Base-by-base conservation (phyloP, 2,797 vertebrate genomes). In the Chiroxiphia lanceolata region DNA sequence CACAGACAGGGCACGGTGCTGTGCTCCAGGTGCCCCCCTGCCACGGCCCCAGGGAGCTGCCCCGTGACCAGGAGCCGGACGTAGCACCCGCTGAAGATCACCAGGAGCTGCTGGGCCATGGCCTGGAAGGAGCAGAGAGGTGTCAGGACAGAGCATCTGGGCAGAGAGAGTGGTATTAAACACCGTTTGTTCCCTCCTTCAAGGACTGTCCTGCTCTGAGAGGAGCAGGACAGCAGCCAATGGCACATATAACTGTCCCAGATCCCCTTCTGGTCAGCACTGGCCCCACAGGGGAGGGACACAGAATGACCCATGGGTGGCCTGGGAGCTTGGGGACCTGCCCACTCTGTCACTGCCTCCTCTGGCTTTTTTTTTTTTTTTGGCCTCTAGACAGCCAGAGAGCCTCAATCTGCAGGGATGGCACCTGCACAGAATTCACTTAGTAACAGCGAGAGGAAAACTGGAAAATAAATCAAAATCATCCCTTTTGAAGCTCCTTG, bases 71-170 rank as follows among this genome's bases (percentile, higher is more conserved):
- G 91, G 4, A 98, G 97, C 69, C 98, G 95, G 29, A 97, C 94
- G 0, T 98, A 98, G 86, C 97, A 98, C 20, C 96, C 96, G 0
- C 98, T 97, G 95, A 97, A 98, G 59, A 97, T 89, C 2, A 97
- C 96, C 93, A 98, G 86, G 64, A 98, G 95, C 88, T 98, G 97
- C 75, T 90, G 97, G 50, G 98, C 98, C 97, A 98, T 95, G 59
- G 94, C 97, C 98, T 98, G 86, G 14, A 94, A 95, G 0, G 40
- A 59, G 31, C 57, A 80, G 7, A 31, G 76, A 67, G 26, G 13
- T 6, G 42, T 85, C 56, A 91, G 82, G 25, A 77, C 51, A 63
- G 69, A 51, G 47, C 29, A 53, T 12, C 17, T 12, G 29, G 51
- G 51, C 51, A 31, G 51, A 53, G 51, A 53, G 29, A 31, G 29